Conservation (phyloP, 1,140 invertebrate species). For the Aphelinus certus region DNA sequence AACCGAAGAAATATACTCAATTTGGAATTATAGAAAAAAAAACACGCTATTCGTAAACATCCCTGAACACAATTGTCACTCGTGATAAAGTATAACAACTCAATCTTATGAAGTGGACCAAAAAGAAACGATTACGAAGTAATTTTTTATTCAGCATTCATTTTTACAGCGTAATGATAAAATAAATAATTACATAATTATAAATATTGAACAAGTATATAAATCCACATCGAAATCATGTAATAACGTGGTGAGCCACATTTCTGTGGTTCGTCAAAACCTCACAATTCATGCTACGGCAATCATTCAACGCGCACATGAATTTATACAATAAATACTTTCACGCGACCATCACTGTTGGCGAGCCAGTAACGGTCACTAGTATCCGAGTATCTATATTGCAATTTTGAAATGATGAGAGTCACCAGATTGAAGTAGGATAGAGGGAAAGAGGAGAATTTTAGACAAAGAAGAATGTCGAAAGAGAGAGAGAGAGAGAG, state of each 20-base stretch:
- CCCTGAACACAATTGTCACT: too few species aligned
- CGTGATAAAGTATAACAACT: too few species aligned
- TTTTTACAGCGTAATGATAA: neutral
- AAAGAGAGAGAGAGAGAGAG: neutral
- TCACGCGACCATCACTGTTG: constrained; percentile 53
- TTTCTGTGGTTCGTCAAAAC: constrained; percentile 3
- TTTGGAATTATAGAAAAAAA: too few species aligned
- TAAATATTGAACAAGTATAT: constrained; percentile 13
- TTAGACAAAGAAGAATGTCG: constrained; percentile 2
- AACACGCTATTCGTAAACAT: too few species aligned
- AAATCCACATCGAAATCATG: constrained; percentile 7
- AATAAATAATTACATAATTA: neutral
- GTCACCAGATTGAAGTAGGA: too few species aligned
- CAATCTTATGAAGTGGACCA: too few species aligned
- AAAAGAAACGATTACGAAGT: neutral
- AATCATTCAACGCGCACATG: constrained; percentile 1
- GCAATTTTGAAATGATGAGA: neutral
- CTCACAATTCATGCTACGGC: neutral
- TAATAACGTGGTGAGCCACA: constrained; percentile 11
- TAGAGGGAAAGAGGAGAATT: neutral
- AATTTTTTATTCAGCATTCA: constrained; percentile 16
- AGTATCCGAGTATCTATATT: neutral
- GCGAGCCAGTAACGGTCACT: constrained; percentile 25
- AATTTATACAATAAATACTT: constrained; percentile 61
- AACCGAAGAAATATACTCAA: too few species aligned